Percentiles rank a stretch among this genome's conserved stretches.
phyloP scores from a whole-genome alignment of 2,113 vertebrate species.

The Ctenomys sociabilis region DNA sequence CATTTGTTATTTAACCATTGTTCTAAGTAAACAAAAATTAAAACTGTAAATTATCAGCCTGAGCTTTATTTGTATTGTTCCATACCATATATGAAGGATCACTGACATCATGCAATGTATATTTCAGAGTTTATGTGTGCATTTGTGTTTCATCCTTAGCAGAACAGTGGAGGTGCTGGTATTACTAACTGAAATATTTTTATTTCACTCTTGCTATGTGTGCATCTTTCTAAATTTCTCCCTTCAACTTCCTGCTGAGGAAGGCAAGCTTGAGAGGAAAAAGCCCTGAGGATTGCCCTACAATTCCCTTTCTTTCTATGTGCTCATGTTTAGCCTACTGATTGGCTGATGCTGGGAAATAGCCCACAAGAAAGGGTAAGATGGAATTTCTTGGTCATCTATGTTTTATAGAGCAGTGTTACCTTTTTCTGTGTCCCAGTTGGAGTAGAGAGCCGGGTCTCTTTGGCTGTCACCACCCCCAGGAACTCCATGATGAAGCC shows the following conservation, averaged over 20 bases:
- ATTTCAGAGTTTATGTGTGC: neutral
- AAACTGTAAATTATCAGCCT: slow-evolving; percentile 20
- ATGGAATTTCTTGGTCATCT: neutral
- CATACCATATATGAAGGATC: neutral
- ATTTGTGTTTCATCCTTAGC: neutral
- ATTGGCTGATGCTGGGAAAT: neutral
- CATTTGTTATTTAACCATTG: slow-evolving; percentile 23
- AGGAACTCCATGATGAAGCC: slow-evolving; percentile 30
- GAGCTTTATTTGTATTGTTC: slow-evolving; percentile 15
- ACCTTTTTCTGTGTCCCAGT: slow-evolving; percentile 22
- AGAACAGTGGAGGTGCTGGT: neutral
- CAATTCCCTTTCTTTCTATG: neutral
- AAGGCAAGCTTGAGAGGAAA: neutral
- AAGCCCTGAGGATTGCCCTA: neutral
- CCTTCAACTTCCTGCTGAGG: neutral
- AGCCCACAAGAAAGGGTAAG: neutral
- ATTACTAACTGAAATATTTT: slow-evolving; percentile 3
- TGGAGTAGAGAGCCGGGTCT: neutral
- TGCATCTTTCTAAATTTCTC: neutral
- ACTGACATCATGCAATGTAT: slow-evolving; percentile 23
- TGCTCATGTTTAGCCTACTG: neutral
- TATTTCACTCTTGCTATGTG: neutral
- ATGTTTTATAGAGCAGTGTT: slow-evolving; percentile 3
- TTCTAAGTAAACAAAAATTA: slow-evolving; percentile 34
- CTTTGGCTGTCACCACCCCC: neutral